phyloP scores from a whole-genome alignment of 2,888 invertebrate species.

The Cryptocheilus praepositus region DNA sequence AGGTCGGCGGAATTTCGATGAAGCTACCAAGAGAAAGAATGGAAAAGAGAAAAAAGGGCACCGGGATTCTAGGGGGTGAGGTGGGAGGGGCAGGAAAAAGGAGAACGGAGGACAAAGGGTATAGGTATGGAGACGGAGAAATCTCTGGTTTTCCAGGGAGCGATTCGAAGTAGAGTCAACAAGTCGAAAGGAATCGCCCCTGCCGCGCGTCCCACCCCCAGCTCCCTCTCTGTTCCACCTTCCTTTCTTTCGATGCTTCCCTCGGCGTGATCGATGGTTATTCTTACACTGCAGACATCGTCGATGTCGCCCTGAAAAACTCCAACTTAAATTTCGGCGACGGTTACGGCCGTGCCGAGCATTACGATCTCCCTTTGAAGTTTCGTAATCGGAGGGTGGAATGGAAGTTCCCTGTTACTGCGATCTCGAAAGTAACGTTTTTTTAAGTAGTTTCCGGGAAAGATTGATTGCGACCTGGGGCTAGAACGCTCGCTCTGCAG shows the following conservation, averaged over 20 bases:
- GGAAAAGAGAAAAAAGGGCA: slow-evolving; percentile 1
- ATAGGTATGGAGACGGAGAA: slow-evolving; percentile 26
- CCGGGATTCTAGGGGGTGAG: too few relatives aligned
- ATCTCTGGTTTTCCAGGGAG: slow-evolving; percentile 38
- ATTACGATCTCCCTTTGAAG: too few relatives aligned
- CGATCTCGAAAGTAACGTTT: too few relatives aligned
- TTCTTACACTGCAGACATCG: slow-evolving; percentile 19
- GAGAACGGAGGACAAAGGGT: slow-evolving; percentile 8
- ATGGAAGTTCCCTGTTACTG: too few relatives aligned
- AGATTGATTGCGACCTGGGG: too few relatives aligned
- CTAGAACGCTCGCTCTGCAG: too few relatives aligned
- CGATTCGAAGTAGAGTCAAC: slow-evolving; percentile 46
- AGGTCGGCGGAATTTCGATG: slow-evolving; percentile 69
- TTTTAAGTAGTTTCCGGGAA: too few relatives aligned
- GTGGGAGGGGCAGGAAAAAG: neutral
- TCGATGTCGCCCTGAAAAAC: neutral
- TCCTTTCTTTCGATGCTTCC: slow-evolving; percentile 3
- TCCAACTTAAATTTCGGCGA: neutral
- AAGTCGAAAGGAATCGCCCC: slow-evolving; percentile 47
- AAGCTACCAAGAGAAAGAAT: slow-evolving; percentile 47
- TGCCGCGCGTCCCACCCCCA: neutral
- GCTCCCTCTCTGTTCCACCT: neutral
- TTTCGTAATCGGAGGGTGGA: too few relatives aligned
- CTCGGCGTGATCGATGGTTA: slow-evolving; percentile 43
- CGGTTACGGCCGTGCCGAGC: too few relatives aligned